Conservation (phyloP, 2,888 invertebrate genomes). For the Brassicogethes aeneus region DNA sequence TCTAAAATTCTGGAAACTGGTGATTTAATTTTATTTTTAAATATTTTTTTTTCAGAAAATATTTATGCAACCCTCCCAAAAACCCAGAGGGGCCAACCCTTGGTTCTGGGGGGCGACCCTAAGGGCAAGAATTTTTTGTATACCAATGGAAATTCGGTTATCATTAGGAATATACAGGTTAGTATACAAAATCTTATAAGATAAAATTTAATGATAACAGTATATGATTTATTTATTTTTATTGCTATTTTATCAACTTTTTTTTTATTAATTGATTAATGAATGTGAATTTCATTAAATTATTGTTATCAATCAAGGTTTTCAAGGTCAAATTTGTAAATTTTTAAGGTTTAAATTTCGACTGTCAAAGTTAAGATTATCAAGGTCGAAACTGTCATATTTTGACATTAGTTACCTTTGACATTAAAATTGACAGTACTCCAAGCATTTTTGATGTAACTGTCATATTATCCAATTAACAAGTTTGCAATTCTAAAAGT, state of each 20-base stretch:
- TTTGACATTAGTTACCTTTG: no score
- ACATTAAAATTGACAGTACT: no score
- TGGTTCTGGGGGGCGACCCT: conserved; percentile 92
- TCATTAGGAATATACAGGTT: conserved; percentile 91
- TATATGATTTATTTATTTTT: not conserved
- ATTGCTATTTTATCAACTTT: conserved; percentile 1
- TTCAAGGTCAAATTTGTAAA: no score
- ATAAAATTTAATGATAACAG: not conserved
- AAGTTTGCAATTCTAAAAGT: no score
- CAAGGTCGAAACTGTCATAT: no score
- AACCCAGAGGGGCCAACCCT: conserved; percentile 88
- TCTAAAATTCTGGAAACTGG: no score
- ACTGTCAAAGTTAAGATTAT: no score
- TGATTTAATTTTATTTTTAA: no score
- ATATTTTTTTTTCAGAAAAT: conserved; percentile 53
- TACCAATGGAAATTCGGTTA: conserved; percentile 95
- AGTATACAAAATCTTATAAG: conserved; percentile 32
- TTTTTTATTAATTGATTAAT: conserved; percentile 1
- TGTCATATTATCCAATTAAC: no score
- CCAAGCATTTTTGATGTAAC: no score
- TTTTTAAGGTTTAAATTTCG: no score
- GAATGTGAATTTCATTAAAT: not conserved
- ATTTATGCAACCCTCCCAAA: conserved; percentile 90
- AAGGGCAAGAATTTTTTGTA: conserved; percentile 96
- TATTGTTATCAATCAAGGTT: no score